Percentiles rank a stretch among this genome's conserved stretches.
These are phyloP conservation scores for Pseudomyrmex concolor DNA, from an alignment of 1,140 invertebrate genomes.

Conservation along the genomic window DNA sequence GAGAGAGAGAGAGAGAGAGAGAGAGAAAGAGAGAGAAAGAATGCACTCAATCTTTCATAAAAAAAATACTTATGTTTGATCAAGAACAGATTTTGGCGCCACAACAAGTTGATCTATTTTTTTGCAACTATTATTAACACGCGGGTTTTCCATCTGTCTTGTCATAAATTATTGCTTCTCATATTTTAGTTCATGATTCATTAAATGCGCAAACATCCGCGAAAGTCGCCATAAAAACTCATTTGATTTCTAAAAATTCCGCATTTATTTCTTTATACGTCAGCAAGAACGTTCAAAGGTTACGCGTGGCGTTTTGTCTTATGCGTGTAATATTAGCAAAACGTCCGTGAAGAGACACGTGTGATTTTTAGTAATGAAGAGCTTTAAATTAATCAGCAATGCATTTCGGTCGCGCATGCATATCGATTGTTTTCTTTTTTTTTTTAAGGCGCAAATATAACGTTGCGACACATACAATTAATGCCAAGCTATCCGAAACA, in stretches of 20 bases:
- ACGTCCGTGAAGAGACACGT: background rate
- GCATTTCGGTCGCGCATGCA: background rate
- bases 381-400: constrained; percentile 19
- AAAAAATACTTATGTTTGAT: constrained; percentile 1
- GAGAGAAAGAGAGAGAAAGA: no score
- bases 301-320: constrained; percentile 14
- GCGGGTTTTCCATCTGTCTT: background rate
- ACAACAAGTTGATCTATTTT: background rate
- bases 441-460: background rate
- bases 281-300: constrained; percentile 5
- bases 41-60: background rate
- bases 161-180: constrained; percentile 11
- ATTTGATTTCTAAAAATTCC: constrained; percentile 28
- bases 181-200: constrained; percentile 35
- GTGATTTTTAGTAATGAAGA: background rate
- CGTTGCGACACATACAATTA: constrained; percentile 24
- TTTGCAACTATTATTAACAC: background rate
- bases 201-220: constrained; percentile 33
- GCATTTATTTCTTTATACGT: background rate
- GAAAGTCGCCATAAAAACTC: constrained; percentile 44
- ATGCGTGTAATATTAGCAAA: background rate
- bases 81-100: background rate
- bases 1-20: no score
- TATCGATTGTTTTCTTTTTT: background rate
- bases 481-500: constrained; percentile 11